Evolutionary conservation across 1,140 invertebrate species (phyloP).

Genomic region (Geopemphigus sp.): DNA sequence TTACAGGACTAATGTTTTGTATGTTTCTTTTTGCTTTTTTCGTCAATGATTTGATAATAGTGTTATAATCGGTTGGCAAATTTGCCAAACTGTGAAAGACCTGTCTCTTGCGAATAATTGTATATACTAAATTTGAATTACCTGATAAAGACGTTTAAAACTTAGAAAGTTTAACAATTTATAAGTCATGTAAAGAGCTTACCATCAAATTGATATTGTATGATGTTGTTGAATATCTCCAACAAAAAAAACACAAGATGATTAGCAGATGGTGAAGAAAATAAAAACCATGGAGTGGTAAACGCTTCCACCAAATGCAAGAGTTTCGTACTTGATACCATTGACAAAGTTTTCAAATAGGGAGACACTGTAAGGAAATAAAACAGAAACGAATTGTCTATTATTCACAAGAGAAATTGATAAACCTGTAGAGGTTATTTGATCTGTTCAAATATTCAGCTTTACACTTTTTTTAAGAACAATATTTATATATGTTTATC

Average conservation of each 20-base stretch:
- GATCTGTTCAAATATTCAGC: no score
- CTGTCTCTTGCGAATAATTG: slow-evolving; percentile 95
- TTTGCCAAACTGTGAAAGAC: slow-evolving; percentile 97
- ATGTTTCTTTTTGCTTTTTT: slow-evolving; percentile 62
- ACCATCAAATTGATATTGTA: slow-evolving; percentile 99
- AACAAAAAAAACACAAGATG: slow-evolving; percentile 97
- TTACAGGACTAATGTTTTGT: slow-evolving; percentile 55
- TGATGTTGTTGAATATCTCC: slow-evolving; percentile 99
- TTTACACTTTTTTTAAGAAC: no score
- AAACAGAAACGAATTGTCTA: background rate
- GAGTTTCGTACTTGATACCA: slow-evolving; percentile 97
- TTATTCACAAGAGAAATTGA: no score
- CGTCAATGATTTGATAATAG: slow-evolving; percentile 81
- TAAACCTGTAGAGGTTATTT: no score
- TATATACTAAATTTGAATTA: slow-evolving; percentile 98
- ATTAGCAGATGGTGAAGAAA: slow-evolving; percentile 93
- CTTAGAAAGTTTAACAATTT: slow-evolving; percentile 11
- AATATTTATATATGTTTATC: no score
- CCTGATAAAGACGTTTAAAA: slow-evolving; percentile 58
- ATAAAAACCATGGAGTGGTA: slow-evolving; percentile 98
- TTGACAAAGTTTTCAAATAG: slow-evolving; percentile 97
- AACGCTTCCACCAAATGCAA: slow-evolving; percentile 97
- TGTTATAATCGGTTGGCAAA: slow-evolving; percentile 85
- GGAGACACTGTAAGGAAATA: slow-evolving; percentile 79
- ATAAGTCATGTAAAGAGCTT: slow-evolving; percentile 53